These are phyloP conservation scores for Irena cyanogastra DNA, from an alignment of 2,113 vertebrate species.

Conservation along the genomic window DNA sequence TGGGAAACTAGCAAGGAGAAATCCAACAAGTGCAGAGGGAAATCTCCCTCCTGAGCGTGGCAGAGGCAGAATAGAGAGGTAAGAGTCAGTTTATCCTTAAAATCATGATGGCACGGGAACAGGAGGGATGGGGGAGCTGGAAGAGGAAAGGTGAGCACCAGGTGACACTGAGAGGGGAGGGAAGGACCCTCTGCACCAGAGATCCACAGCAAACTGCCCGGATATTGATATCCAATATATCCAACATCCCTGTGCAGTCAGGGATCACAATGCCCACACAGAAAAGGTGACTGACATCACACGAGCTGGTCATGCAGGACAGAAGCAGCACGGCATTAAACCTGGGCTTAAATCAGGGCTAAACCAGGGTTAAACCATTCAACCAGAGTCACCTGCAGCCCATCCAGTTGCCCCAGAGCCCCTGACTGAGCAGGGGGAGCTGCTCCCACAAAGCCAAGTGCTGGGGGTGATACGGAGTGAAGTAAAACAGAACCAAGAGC, in stretches of 20 bases:
- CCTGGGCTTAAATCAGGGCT: neutral
- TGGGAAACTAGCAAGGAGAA: neutral
- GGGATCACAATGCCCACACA: accelerated
- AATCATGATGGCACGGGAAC: accelerated
- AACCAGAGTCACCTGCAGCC: neutral
- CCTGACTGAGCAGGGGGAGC: neutral
- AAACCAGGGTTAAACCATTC: neutral
- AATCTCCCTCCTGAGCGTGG: neutral
- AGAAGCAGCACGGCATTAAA: neutral
- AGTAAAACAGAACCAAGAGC: neutral
- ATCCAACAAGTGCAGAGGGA: neutral
- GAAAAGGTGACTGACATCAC: neutral
- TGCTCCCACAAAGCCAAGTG: neutral
- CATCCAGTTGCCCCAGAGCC: neutral
- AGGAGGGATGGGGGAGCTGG: neutral
- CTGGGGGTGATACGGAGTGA: neutral
- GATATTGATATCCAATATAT: neutral
- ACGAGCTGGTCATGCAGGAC: accelerated
- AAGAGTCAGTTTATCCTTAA: neutral
- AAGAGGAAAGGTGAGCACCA: neutral
- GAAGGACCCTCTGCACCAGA: neutral
- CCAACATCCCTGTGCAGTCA: neutral
- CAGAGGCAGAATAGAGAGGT: neutral
- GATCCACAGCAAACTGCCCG: neutral
- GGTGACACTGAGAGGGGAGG: neutral